These are phyloP conservation scores for Acronicta alni DNA, from an alignment of 2,888 invertebrate species.

Conservation along the genomic window DNA sequence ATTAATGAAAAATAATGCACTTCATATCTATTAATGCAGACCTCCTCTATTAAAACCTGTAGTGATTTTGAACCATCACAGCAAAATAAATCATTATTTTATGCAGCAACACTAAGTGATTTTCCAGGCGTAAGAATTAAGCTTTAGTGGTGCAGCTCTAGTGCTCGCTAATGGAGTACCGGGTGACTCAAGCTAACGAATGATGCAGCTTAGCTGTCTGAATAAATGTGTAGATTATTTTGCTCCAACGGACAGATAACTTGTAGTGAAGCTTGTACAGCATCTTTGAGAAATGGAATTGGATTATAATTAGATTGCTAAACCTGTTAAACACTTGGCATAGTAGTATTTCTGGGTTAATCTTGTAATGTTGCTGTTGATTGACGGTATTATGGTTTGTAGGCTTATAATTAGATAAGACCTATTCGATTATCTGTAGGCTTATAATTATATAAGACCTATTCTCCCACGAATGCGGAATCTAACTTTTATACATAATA, in stretches of 20 bases:
- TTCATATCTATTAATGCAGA: too few relatives aligned
- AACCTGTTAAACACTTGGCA: too few relatives aligned
- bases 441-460: neutral
- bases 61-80: too few relatives aligned
- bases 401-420: neutral
- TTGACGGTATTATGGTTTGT: neutral
- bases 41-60: too few relatives aligned
- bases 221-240: slow-evolving; percentile 24
- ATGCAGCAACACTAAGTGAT: slow-evolving; percentile 32
- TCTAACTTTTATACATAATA: too few relatives aligned
- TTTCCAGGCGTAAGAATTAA: slow-evolving; percentile 36
- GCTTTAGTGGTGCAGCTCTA: slow-evolving; percentile 36
- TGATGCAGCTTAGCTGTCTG: slow-evolving; percentile 34
- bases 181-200: slow-evolving; percentile 49
- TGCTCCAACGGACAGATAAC: slow-evolving; percentile 12
- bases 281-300: slow-evolving; percentile 35
- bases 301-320: slow-evolving; percentile 33
- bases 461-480: too few relatives aligned
- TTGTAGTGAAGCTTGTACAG: slow-evolving; percentile 20
- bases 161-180: slow-evolving; percentile 40
- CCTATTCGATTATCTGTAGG: too few relatives aligned
- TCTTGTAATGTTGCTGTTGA: slow-evolving; percentile 2
- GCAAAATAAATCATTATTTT: slow-evolving; percentile 31
- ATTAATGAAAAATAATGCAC: too few relatives aligned
- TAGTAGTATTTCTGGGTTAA: neutral